These are phyloP conservation scores for Clarias macrocephalus DNA, from an alignment of 2,113 vertebrate genomes.

Conservation along the genomic window DNA sequence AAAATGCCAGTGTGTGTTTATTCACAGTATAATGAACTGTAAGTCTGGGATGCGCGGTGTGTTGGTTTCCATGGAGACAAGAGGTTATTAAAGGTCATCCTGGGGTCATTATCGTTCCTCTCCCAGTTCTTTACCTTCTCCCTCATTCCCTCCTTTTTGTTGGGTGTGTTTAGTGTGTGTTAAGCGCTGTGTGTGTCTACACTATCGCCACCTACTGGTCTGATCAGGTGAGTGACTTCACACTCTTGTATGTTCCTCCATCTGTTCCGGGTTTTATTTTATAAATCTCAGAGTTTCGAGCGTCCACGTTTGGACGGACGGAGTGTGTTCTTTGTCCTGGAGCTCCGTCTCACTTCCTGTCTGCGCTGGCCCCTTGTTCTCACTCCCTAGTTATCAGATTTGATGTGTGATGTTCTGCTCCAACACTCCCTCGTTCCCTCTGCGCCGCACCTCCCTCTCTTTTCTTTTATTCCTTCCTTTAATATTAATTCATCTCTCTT, in stretches of 20 bases:
- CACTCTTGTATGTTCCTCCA: background rate
- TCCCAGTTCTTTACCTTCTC: background rate
- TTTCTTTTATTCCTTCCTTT: constrained; percentile 1
- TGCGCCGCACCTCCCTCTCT: background rate
- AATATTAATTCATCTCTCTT: constrained; percentile 18
- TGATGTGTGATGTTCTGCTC: background rate
- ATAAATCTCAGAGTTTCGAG: too few species aligned
- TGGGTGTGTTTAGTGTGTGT: background rate
- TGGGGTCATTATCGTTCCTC: background rate
- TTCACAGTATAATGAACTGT: background rate
- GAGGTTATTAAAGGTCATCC: background rate
- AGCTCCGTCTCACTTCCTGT: background rate
- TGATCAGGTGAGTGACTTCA: background rate
- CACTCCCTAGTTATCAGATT: constrained; percentile 15
- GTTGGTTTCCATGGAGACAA: background rate
- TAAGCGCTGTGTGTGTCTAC: too few species aligned
- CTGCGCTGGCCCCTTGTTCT: background rate
- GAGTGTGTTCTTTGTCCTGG: background rate
- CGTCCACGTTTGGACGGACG: too few species aligned
- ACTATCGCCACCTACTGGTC: background rate
- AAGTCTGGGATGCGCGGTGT: background rate
- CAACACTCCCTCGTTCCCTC: background rate
- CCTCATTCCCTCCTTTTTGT: background rate
- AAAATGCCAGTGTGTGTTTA: background rate
- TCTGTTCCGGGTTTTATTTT: background rate